Evolutionary conservation across 2,797 vertebrate species (phyloP).

Genomic region (Chelon auratus): DNA sequence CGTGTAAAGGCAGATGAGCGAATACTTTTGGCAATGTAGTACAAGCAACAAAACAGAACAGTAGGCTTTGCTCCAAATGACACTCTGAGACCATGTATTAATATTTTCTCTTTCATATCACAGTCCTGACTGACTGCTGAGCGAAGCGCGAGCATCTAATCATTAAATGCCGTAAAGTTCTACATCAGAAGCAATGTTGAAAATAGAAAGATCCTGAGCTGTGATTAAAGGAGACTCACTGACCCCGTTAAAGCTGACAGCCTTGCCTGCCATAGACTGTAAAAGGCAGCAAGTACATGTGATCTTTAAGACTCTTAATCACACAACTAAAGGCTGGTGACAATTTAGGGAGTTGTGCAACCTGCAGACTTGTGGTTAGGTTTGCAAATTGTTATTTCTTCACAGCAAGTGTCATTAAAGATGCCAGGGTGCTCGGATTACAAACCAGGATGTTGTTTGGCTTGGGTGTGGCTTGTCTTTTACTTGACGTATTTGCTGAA

Average conservation of each 20-base stretch:
- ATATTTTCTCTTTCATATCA: not conserved
- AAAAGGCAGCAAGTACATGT: not conserved
- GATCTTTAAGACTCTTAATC: slow-evolving; percentile 9
- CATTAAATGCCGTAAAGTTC: not conserved
- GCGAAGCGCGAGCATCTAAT: not conserved
- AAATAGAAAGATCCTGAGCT: not conserved
- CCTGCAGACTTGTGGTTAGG: not conserved
- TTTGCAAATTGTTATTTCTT: slow-evolving; percentile 8
- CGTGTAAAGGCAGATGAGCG: too few species aligned
- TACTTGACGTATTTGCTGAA: too few species aligned
- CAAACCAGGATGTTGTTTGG: not conserved
- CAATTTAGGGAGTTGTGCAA: slow-evolving; percentile 11
- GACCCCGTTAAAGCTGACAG: not conserved
- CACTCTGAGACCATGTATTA: too few species aligned
- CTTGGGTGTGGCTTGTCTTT: not conserved
- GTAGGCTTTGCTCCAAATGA: too few species aligned
- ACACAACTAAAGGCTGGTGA: slow-evolving; percentile 3
- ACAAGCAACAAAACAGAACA: too few species aligned
- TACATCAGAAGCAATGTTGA: not conserved
- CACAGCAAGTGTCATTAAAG: not conserved
- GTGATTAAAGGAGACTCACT: not conserved
- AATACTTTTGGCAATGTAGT: too few species aligned
- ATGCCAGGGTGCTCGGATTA: not conserved
- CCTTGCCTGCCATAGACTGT: not conserved
- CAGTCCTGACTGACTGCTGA: not conserved